Evolutionary conservation across 1,140 invertebrate genomes (phyloP).

Genomic region (Trichomalopsis sarcophagae): DNA sequence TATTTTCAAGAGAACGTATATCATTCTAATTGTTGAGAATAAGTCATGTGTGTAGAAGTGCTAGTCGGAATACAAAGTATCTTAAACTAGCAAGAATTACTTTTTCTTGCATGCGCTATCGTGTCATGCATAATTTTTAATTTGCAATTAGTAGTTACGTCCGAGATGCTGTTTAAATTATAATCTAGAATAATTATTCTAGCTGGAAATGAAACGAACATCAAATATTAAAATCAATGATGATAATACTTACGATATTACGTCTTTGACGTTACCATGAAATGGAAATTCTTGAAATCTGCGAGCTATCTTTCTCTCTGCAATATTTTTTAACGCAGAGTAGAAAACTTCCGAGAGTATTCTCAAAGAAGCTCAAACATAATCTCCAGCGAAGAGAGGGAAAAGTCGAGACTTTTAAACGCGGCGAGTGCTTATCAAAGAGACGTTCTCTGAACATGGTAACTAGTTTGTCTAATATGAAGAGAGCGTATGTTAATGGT

Average conservation of each 20-base stretch:
- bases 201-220: neutral
- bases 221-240: too few species aligned
- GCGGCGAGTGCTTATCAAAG: too few species aligned
- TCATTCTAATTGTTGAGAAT: neutral
- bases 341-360: neutral
- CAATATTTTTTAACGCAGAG: neutral
- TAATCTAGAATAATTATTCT: neutral
- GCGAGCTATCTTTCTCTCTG: neutral
- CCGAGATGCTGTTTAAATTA: neutral
- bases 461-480: neutral
- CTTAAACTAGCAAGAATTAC: neutral
- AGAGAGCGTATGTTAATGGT: neutral
- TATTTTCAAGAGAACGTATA: neutral
- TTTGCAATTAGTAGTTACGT: neutral
- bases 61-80: constrained; percentile 1
- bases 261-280: neutral
- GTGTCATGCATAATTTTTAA: neutral
- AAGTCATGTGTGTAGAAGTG: neutral
- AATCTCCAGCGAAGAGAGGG: neutral
- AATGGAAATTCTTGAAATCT: neutral
- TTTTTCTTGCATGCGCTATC: neutral
- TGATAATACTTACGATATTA: neutral
- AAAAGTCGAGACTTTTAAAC: neutral
- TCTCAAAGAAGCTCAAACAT: neutral
- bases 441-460: neutral